Evolutionary conservation across 2,888 invertebrate species (phyloP).

Genomic region (Caenorhabditis sulstoni): DNA sequence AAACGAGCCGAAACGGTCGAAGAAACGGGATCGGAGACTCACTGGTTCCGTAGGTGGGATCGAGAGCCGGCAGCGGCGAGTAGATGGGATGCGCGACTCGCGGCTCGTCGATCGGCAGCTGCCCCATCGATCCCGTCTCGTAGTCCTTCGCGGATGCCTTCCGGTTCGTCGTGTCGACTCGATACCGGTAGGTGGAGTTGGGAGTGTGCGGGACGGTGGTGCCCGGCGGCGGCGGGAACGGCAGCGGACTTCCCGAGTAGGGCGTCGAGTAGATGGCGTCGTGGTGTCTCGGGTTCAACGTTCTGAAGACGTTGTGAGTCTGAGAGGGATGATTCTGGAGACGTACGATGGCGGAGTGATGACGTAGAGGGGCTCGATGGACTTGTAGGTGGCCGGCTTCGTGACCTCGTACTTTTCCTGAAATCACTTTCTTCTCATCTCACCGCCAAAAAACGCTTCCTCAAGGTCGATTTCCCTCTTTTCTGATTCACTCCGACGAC

Average conservation of each 20-base stretch:
- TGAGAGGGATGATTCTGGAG: not conserved
- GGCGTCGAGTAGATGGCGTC: slow-evolving; percentile 76
- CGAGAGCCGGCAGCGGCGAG: slow-evolving; percentile 43
- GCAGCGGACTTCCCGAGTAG: slow-evolving; percentile 74
- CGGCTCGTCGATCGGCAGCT: slow-evolving; percentile 57
- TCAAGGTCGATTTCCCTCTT: slow-evolving; percentile 27
- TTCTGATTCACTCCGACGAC: slow-evolving; percentile 13
- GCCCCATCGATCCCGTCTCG: slow-evolving; percentile 56
- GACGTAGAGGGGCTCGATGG: slow-evolving; percentile 79
- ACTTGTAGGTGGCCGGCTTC: slow-evolving; percentile 77
- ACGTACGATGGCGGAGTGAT: slow-evolving; percentile 74
- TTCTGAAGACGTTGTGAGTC: slow-evolving; percentile 24
- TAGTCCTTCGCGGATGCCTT: slow-evolving; percentile 25
- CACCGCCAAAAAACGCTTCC: not conserved
- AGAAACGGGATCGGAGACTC: slow-evolving; percentile 9
- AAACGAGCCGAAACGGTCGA: no score
- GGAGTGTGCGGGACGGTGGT: slow-evolving; percentile 67
- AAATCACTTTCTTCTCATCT: slow-evolving; percentile 6
- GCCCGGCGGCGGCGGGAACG: slow-evolving; percentile 70
- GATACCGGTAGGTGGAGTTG: slow-evolving; percentile 54
- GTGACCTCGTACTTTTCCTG: slow-evolving; percentile 77
- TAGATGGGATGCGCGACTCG: slow-evolving; percentile 49
- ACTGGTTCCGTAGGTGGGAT: slow-evolving; percentile 64
- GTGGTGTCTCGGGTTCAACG: slow-evolving; percentile 49
- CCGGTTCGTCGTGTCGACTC: slow-evolving; percentile 39